Evolutionary conservation across 35 echinoderm and acorn worm species (phyloP), one percentile per base, ranked within the genome.

Genomic region (Ophioderma brevispina): DNA sequence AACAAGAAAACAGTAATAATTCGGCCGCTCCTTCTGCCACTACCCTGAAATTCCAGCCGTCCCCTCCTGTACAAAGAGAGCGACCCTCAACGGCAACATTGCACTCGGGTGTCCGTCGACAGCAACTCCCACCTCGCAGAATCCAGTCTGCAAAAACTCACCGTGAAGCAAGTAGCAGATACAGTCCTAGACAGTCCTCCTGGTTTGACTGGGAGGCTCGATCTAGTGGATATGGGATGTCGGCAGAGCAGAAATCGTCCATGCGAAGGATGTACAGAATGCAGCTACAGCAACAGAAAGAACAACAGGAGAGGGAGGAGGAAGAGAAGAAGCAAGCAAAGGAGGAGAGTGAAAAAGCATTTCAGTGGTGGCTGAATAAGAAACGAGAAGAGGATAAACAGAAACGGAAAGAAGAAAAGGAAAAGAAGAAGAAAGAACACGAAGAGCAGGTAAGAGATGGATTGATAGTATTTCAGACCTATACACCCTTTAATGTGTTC

Each of bases 311-410:
- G 76, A 59, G 40, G 25, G 89, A 89, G 40, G 92, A 94, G 39
- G 84, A 94, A 80, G 89, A 94, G 79, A 90, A 86, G 42, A 59
- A 82, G 38, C 80, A 76, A 59, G 80, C 94, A 59, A 81, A 91
- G 32, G 95, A 97, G 55, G 84, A 91, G 49, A 87, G 88, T 17
- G 92, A 94, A 39, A 70, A 79, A 23, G 85, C 87, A 33, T 97
- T 94, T 38, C 89, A 97, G 89, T 92, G 92, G 28, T 97, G 95
- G 95, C 40, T 97, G 78, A 78, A 94, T 15, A 83, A 89, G 50
- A 97, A 97, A 75, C 85, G 82, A 78, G 91, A 97, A 31, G 78
- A 87, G 14, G 46, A 75, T 13, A 64, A 76, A 13, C 55, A 94
- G 38, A 86, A 64, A 41, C 94, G 59, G 76, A 78, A 85, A 78